A percentile compares a stretch with the other conserved stretches of the same genome.
Conservation (phyloP, 2,113 vertebrate genomes). For the Aphelocoma coerulescens region DNA sequence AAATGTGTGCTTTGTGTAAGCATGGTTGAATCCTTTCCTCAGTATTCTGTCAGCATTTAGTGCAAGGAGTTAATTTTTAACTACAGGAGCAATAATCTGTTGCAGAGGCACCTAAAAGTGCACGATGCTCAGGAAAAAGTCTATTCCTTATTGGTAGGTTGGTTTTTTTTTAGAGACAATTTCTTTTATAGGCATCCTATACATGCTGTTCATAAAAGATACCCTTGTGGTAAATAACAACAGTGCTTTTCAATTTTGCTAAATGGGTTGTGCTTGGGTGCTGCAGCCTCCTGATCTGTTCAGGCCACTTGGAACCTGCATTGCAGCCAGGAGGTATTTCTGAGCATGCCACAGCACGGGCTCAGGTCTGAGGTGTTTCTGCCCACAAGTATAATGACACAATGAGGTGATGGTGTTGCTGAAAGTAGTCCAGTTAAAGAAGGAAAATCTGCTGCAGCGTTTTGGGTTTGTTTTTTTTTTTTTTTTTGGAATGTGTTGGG, state of each 20-base stretch:
- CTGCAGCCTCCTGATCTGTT: neutral
- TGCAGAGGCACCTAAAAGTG: neutral
- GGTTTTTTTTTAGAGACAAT: neutral
- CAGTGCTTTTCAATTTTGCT: neutral
- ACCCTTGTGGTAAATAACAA: neutral
- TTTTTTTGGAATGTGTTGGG: neutral
- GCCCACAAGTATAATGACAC: neutral
- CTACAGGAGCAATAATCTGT: neutral
- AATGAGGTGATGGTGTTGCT: neutral
- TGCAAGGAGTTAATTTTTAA: neutral
- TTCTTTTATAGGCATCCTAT: neutral
- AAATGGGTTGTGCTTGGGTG: neutral
- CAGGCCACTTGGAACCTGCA: neutral
- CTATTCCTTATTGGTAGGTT: neutral
- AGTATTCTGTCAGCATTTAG: neutral
- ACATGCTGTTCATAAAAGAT: neutral
- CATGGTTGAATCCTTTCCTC: neutral
- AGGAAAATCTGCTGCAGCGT: neutral
- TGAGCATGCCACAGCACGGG: neutral
- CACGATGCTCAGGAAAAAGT: neutral
- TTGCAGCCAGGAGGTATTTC: neutral
- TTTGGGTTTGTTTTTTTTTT: neutral
- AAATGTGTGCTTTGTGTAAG: neutral
- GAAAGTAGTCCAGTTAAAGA: neutral
- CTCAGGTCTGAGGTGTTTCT: neutral